Percentiles rank a stretch among this genome's conserved stretches.
These are phyloP conservation scores for Oxytorus armatus DNA, from an alignment of 2,888 invertebrate genomes.

Conservation along the genomic window DNA sequence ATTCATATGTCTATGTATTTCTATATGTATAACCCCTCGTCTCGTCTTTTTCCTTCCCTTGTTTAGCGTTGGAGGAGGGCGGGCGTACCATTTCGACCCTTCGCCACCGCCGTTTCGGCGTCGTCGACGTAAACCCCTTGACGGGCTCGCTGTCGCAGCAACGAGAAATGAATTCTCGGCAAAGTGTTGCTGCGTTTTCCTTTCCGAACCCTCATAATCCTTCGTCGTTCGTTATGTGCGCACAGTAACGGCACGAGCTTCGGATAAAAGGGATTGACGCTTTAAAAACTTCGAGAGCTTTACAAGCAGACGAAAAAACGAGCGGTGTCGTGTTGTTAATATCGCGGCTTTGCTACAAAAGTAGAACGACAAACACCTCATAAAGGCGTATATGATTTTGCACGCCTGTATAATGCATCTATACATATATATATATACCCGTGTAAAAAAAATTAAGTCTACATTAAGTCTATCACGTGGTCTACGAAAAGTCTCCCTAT, in stretches of 20 bases:
- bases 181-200: slow-evolving; percentile 41
- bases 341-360: slow-evolving; percentile 12
- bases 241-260: background rate
- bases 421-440: background rate
- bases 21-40: slow-evolving; percentile 44
- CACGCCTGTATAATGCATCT: background rate
- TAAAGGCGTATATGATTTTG: background rate
- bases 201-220: slow-evolving; percentile 22
- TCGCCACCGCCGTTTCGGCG: slow-evolving; percentile 8
- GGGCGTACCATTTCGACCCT: slow-evolving; percentile 24
- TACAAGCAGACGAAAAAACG: slow-evolving; percentile 31
- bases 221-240: slow-evolving; percentile 10
- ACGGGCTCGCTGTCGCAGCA: slow-evolving; percentile 4
- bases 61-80: too few relatives aligned
- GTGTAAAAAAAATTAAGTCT: too few relatives aligned
- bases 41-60: slow-evolving; percentile 24
- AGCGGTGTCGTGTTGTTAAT: background rate
- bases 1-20: slow-evolving; percentile 6
- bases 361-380: slow-evolving; percentile 17
- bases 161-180: slow-evolving; percentile 15
- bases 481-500: too few relatives aligned
- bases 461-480: too few relatives aligned
- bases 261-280: background rate
- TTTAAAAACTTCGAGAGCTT: slow-evolving; percentile 20
- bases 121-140: slow-evolving; percentile 26